phyloP scores from a whole-genome alignment of 2,888 invertebrate genomes.

The Plebejus anna region DNA sequence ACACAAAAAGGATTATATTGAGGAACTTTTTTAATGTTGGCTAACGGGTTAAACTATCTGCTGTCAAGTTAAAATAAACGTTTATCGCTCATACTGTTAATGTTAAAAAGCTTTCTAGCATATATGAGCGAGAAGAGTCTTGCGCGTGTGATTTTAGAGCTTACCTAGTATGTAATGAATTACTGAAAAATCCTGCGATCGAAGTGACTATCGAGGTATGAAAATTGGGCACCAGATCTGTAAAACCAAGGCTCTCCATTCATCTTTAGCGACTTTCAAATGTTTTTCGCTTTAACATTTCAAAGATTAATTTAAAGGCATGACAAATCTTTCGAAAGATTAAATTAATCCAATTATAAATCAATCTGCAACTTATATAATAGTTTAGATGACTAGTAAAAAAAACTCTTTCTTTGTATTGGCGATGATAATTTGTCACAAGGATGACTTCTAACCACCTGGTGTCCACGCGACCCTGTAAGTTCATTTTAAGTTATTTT shows the following conservation, averaged over 20 bases:
- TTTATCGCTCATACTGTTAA: too few relatives aligned
- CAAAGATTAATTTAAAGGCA: background rate
- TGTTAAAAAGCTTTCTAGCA: too few relatives aligned
- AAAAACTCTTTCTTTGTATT: constrained; percentile 26
- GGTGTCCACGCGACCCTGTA: constrained; percentile 68
- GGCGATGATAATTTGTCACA: constrained; percentile 76
- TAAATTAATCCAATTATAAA: constrained; percentile 26
- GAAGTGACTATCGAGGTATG: too few relatives aligned
- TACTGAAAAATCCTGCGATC: too few relatives aligned
- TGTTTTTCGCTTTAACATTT: background rate
- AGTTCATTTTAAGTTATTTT: constrained; percentile 30
- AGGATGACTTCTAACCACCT: constrained; percentile 63
- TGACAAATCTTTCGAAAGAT: background rate
- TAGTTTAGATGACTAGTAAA: constrained; percentile 40
- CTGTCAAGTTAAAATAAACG: too few relatives aligned
- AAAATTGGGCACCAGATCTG: too few relatives aligned
- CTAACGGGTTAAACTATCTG: too few relatives aligned
- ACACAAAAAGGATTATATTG: background rate
- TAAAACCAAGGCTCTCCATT: too few relatives aligned
- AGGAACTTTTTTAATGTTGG: background rate
- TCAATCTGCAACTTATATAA: background rate
- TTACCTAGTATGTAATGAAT: too few relatives aligned
- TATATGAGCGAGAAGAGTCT: too few relatives aligned
- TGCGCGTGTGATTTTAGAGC: too few relatives aligned
- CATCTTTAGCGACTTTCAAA: background rate